phyloP scores from a whole-genome alignment of 2,888 invertebrate genomes.

The Drosophila incognita region DNA sequence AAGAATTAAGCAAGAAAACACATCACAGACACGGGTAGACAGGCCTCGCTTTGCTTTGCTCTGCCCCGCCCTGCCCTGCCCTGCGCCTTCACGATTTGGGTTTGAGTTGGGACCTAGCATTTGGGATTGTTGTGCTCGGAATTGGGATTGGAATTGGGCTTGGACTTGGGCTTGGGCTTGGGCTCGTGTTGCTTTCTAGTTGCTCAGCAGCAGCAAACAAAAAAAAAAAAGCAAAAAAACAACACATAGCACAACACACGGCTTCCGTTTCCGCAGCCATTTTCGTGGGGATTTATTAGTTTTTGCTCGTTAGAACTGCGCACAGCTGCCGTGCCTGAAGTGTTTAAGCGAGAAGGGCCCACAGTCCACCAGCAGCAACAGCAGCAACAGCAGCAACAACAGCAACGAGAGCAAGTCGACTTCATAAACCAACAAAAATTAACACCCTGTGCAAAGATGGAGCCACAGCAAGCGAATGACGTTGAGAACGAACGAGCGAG shows the following conservation, averaged over 20 bases:
- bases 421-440: conserved; percentile 83
- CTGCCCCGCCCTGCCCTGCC: not conserved
- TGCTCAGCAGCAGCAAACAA: not conserved
- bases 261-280: conserved; percentile 81
- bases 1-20: conserved; percentile 82
- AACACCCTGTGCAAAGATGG: conserved; percentile 79
- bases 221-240: conserved; percentile 1
- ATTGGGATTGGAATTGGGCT: conserved; percentile 28
- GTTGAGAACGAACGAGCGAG: conserved; percentile 54
- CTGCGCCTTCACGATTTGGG: not conserved
- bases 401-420: conserved; percentile 69
- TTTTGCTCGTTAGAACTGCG: conserved; percentile 84
- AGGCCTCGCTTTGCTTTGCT: conserved; percentile 28
- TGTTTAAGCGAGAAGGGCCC: conserved; percentile 58
- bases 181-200: conserved; percentile 35
- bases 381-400: not conserved
- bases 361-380: conserved; percentile 38
- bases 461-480: conserved; percentile 54
- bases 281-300: conserved; percentile 83
- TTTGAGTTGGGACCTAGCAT: not conserved
- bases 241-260: conserved; percentile 69
- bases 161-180: conserved; percentile 12
- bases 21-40: conserved; percentile 72
- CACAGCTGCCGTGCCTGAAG: conserved; percentile 73
- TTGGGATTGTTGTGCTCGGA: not conserved